Evolutionary conservation across 1,140 invertebrate species (phyloP), one percentile per base, ranked within the genome.

Genomic region (Pseudomyrmex cubaensis): DNA sequence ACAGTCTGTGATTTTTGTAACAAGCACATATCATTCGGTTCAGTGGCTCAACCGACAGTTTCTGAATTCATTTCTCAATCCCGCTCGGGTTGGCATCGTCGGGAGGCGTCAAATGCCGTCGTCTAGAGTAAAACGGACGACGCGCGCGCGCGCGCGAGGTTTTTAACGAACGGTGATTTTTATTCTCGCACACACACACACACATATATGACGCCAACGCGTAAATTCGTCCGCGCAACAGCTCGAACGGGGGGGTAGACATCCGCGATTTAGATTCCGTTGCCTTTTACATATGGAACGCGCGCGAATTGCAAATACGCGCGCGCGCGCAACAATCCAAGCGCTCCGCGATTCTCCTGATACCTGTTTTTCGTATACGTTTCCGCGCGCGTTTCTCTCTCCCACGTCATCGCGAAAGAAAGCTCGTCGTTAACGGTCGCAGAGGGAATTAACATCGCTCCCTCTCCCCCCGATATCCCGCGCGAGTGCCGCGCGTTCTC

Each of bases 231-330:
- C 67, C 67, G 69, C 63, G 62, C 46, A 22, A 48, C 62, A n/a
- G 12, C 54, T 57, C 76, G 76, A 78, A 70, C 22, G 46, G 56
- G 35, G 5, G 35, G 82, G 75, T 20, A 56, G 59, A 69, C 72
- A 72, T 74, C 52, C 69, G 35, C 66, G 83, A 88, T 85, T 88
- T 74, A 67, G 76, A 88, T 61, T 87, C 61, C 83, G 86, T 67
- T 73, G 63, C 76, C 82, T 87, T 88, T 87, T 88, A 88, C 85
- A 88, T 88, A 88, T 88, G 86, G 86, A 88, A 88, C 82, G 64
- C 35, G 35, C 35, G 35, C 62, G 82, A 87, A 75, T 88, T 88
- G 83, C 87, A 88, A 87, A 87, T 88, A 82, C 66, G 22, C 48
- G 70, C 25, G 50, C 44, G 48, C 48, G 75, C 46, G 50, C 44